Evolutionary conservation across 92 coral and sea anemone species (phyloP), one percentile per base, ranked within the genome.

Genomic region (Parazoanthus swiftii): DNA sequence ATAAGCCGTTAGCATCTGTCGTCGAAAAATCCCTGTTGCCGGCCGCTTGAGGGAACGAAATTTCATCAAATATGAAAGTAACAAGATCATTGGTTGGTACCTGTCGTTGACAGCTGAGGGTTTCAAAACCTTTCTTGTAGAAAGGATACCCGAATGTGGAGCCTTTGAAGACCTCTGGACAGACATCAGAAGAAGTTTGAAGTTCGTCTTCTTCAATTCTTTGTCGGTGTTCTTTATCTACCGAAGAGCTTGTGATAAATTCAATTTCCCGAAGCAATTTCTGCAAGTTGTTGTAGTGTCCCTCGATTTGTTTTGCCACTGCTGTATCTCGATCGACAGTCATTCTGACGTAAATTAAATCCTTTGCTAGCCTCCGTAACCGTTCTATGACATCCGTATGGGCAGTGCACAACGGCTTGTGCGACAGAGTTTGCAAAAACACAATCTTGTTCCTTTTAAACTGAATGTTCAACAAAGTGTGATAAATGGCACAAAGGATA

Each of bases 121-220:
- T 92, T 79, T 95, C 93, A 87, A 95, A 95, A 44, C 98, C 98
- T 70, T 92, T 90, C 83, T 80, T 78, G 82, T 95, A 95, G 77
- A 95, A 93, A 35, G 98, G 98, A 90, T 95, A 95, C 5, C 98
- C 98, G 43, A 75, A 90, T 39, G 94, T 90, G 0, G 98, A 63
- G 76, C 98, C 98, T 86, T 86, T 91, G 66, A 89, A 95, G 70
- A 90, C 90, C 79, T 95, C 98, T 26, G 98, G 98, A 85, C 98
- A 95, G 38, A 95, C 91, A 77, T 93, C 89, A 48, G 96, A 66
- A 54, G 38, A 54, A 33, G 1, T 80, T 26, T 80, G 46, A 54
- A 80, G 59, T 81, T 44, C 88, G 48, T 86, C 68, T 20, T 92
- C 89, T 56, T 91, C 88, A 68, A 68, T 46, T 25, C 73, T 54